Evolutionary conservation across 92 coral and sea anemone genomes (phyloP).

Genomic region (Zoanthus sociatus): DNA sequence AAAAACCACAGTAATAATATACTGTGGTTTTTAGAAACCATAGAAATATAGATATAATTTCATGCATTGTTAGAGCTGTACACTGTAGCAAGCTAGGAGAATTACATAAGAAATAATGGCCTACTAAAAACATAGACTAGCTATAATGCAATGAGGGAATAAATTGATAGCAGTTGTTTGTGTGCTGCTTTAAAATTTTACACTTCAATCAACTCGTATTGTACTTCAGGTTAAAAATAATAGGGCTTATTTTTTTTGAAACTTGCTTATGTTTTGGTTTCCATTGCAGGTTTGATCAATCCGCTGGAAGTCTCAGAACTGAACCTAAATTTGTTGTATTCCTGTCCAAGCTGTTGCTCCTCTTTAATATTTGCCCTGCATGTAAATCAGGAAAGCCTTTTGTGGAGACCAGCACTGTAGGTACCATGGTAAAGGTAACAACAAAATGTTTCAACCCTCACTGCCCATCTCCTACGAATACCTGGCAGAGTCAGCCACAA

Average conservation of each 20-base stretch:
- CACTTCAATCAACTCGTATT: neutral
- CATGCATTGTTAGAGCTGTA: no score
- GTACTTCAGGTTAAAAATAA: neutral
- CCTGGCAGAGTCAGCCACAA: slow-evolving; percentile 65
- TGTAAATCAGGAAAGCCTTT: slow-evolving; percentile 56
- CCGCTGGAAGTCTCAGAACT: slow-evolving; percentile 58
- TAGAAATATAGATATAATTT: no score
- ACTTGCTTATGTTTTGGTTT: slow-evolving; percentile 16
- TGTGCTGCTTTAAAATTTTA: neutral
- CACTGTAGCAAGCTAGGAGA: neutral
- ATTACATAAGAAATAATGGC: neutral
- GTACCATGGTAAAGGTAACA: slow-evolving; percentile 62
- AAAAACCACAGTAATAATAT: no score
- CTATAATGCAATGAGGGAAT: neutral
- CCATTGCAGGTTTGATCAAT: slow-evolving; percentile 43
- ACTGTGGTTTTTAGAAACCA: no score
- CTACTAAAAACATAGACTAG: neutral
- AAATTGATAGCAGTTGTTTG: neutral
- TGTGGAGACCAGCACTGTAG: slow-evolving; percentile 48
- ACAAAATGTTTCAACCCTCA: slow-evolving; percentile 54
- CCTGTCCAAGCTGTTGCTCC: slow-evolving; percentile 58
- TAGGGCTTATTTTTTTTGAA: neutral
- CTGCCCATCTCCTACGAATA: slow-evolving; percentile 53
- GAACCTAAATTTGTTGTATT: slow-evolving; percentile 66
- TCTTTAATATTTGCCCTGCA: slow-evolving; percentile 52